Evolutionary conservation across 2,888 invertebrate genomes (phyloP).

Genomic region (Cyclophora punctaria): DNA sequence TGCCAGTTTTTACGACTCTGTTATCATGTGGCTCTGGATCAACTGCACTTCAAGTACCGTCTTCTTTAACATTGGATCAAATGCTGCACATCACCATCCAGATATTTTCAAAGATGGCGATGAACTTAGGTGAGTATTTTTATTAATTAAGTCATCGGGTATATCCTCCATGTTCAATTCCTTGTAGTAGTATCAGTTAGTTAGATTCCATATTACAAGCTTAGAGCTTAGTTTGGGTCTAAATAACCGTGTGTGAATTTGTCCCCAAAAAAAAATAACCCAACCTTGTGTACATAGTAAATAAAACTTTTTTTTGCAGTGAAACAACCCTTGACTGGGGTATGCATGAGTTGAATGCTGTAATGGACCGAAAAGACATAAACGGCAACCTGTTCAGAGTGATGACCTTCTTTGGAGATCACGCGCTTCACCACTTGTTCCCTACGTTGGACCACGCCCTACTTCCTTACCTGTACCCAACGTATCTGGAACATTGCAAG

Average conservation of each 20-base stretch:
- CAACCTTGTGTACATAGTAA: too few relatives aligned
- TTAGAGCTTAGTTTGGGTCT: too few relatives aligned
- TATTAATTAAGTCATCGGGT: neutral
- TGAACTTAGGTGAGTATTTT: slow-evolving; percentile 67
- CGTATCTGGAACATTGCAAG: slow-evolving; percentile 75
- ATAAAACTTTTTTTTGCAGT: slow-evolving; percentile 32
- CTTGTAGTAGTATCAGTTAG: too few relatives aligned
- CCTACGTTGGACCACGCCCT: slow-evolving; percentile 86
- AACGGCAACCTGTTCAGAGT: slow-evolving; percentile 78
- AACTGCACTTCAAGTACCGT: slow-evolving; percentile 73
- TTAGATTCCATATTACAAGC: too few relatives aligned
- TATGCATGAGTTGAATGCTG: slow-evolving; percentile 82
- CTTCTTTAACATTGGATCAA: slow-evolving; percentile 79
- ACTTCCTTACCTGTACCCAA: slow-evolving; percentile 77
- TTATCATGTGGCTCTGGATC: slow-evolving; percentile 75
- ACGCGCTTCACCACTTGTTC: slow-evolving; percentile 85
- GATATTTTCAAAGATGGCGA: slow-evolving; percentile 88
- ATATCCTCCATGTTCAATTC: too few relatives aligned
- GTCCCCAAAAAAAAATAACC: too few relatives aligned
- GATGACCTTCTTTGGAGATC: slow-evolving; percentile 84
- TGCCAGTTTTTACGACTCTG: slow-evolving; percentile 34
- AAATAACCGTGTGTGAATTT: too few relatives aligned
- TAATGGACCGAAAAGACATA: slow-evolving; percentile 81
- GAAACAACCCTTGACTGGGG: slow-evolving; percentile 80
- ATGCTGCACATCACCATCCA: slow-evolving; percentile 89